A percentile compares a stretch with the other conserved stretches of the same genome.
phyloP scores from a whole-genome alignment of 2,113 vertebrate species.

The Cranoglanis bouderius region DNA sequence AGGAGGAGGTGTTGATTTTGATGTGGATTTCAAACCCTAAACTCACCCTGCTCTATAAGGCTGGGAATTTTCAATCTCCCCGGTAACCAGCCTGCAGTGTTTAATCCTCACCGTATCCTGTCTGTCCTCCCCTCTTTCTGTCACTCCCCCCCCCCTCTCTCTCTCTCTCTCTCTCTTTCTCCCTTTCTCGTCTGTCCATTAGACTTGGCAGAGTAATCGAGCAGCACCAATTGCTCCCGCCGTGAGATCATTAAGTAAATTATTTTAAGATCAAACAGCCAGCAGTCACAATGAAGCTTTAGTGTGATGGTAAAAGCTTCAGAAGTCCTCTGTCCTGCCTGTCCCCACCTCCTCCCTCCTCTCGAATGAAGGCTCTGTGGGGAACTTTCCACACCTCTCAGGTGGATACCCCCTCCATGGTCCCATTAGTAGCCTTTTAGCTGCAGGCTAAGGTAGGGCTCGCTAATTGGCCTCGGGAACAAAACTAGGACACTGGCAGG shows the following conservation, averaged over 20 bases:
- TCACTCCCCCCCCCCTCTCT: slow-evolving; percentile 10
- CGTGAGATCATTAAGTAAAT: slow-evolving; percentile 99
- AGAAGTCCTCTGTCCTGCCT: slow-evolving; percentile 75
- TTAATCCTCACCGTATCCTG: slow-evolving; percentile 58
- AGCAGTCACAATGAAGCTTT: slow-evolving; percentile 95
- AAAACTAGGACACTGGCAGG: slow-evolving; percentile 98
- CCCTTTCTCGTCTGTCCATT: slow-evolving; percentile 95
- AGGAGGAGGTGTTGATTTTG: slow-evolving; percentile 18
- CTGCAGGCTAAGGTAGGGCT: slow-evolving; percentile 98
- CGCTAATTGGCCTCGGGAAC: slow-evolving; percentile 98
- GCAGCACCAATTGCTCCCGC: slow-evolving; percentile 95
- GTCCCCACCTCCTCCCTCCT: slow-evolving; percentile 67
- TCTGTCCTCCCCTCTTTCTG: slow-evolving; percentile 41
- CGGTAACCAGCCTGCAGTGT: slow-evolving; percentile 63
- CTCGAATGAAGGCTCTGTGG: slow-evolving; percentile 93
- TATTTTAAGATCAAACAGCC: slow-evolving; percentile 99
- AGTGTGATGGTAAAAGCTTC: slow-evolving; percentile 97
- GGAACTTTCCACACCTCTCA: slow-evolving; percentile 90
- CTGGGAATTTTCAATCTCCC: slow-evolving; percentile 60
- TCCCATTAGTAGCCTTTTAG: slow-evolving; percentile 91
- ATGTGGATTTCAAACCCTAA: slow-evolving; percentile 27
- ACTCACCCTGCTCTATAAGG: slow-evolving; percentile 52
- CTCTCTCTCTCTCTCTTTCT: slow-evolving; percentile 67
- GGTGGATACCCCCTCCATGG: slow-evolving; percentile 78
- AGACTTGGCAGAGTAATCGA: slow-evolving; percentile 97